phyloP scores from a whole-genome alignment of 92 coral and sea anemone genomes.

The Actinostola sp. region DNA sequence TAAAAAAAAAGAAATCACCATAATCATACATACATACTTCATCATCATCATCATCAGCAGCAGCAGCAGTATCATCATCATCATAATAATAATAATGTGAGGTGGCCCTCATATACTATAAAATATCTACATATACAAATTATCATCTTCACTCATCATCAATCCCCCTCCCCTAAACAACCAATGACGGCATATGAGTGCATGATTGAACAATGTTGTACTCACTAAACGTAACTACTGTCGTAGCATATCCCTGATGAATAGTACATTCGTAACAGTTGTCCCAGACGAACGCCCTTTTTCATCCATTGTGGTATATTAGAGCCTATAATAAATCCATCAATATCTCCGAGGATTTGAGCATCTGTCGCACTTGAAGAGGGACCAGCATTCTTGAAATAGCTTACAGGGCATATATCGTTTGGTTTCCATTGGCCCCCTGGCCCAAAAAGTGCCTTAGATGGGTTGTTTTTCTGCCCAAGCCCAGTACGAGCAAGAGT shows the following conservation, averaged over 20 bases:
- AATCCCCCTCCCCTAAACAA: too few species aligned
- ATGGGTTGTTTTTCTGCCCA: constrained; percentile 15
- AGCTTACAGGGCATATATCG: constrained; percentile 36
- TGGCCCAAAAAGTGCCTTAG: constrained; percentile 40
- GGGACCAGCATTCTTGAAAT: constrained; percentile 2
- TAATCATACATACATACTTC: too few species aligned
- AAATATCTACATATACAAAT: too few species aligned
- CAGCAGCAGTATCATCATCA: too few species aligned
- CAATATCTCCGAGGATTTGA: constrained; percentile 57
- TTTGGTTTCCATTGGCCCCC: constrained; percentile 57
- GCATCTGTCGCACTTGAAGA: constrained; percentile 44
- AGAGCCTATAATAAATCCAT: constrained; percentile 59
- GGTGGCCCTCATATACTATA: too few species aligned
- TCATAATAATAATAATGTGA: too few species aligned
- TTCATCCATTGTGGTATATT: constrained; percentile 28
- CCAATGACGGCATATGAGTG: too few species aligned
- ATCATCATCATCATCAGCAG: too few species aligned
- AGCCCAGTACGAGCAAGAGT: constrained; percentile 31
- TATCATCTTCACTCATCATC: not conserved
- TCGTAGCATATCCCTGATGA: constrained; percentile 56
- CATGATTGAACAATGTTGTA: too few species aligned
- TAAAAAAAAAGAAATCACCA: not conserved
- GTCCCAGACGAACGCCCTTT: constrained; percentile 68
- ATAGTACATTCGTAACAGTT: constrained; percentile 64
- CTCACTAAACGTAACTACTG: constrained; percentile 20